Evolutionary conservation across 1,140 invertebrate species (phyloP).

Genomic region (Vanessa atalanta): DNA sequence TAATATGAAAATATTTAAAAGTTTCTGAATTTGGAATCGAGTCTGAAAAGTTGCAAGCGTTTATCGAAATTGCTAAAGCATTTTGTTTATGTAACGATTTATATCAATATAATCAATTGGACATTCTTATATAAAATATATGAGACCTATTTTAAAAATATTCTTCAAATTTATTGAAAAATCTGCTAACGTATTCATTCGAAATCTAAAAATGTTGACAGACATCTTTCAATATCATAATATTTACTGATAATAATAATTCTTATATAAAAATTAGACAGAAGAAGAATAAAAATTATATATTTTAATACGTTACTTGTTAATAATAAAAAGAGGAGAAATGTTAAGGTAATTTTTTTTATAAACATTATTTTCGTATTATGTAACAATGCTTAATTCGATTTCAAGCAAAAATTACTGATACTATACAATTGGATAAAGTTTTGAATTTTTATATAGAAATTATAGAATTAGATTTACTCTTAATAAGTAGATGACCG

Average conservation of each 20-base stretch:
- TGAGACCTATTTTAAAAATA: neutral
- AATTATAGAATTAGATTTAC: no score
- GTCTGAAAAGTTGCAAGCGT: neutral
- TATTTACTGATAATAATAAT: constrained; percentile 27
- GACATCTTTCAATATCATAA: constrained; percentile 11
- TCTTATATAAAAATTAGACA: neutral
- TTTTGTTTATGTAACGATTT: neutral
- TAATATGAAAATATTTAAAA: constrained; percentile 12
- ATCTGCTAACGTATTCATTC: neutral
- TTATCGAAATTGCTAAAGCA: neutral
- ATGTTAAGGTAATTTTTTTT: neutral
- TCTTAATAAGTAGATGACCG: no score
- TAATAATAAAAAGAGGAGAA: neutral
- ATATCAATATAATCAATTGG: no score
- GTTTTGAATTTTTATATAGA: no score
- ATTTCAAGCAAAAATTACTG: no score
- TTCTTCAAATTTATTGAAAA: neutral
- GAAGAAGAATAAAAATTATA: neutral
- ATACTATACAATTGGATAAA: no score
- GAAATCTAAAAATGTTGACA: constrained; percentile 3
- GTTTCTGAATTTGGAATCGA: neutral
- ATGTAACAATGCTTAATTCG: no score
- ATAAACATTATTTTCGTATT: no score
- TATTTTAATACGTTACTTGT: neutral
- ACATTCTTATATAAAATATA: neutral